These are phyloP conservation scores for Falco biarmicus DNA, from an alignment of 2,797 vertebrate genomes.

Conservation along the genomic window DNA sequence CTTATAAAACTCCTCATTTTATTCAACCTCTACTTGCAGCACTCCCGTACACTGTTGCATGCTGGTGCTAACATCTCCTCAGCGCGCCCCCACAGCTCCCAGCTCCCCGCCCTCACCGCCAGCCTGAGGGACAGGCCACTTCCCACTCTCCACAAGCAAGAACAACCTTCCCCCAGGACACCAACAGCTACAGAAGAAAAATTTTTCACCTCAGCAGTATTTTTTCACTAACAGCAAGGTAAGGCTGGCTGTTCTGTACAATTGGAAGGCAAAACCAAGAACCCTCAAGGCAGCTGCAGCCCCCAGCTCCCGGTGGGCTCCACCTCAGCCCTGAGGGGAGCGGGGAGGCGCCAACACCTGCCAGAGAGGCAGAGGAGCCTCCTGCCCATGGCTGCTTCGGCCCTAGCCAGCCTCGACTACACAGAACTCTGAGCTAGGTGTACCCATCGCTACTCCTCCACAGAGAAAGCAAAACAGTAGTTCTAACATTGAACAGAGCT, in stretches of 20 bases:
- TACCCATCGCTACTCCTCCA: not conserved
- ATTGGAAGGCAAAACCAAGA: accelerated
- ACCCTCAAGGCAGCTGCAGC: accelerated
- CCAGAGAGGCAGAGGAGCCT: accelerated
- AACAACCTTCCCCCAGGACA: too few relatives aligned
- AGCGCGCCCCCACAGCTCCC: accelerated
- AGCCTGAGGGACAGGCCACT: accelerated
- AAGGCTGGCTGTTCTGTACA: accelerated
- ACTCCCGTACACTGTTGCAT: too few relatives aligned
- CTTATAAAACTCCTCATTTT: not conserved
- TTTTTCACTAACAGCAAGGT: not conserved
- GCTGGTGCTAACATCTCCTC: not conserved
- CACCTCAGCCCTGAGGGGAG: not conserved
- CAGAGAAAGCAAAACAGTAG: not conserved
- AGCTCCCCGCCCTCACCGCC: not conserved
- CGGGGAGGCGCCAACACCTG: accelerated
- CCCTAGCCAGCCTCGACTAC: accelerated
- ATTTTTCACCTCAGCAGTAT: not conserved
- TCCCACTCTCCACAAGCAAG: not conserved
- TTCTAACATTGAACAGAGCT: not conserved
- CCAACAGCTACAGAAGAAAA: not conserved
- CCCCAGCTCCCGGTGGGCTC: not conserved
- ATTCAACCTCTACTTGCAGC: not conserved
- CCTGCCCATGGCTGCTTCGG: not conserved
- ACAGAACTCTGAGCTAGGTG: too few relatives aligned